Conservation (phyloP, 2,797 vertebrate species). For the Glossophaga mutica region DNA sequence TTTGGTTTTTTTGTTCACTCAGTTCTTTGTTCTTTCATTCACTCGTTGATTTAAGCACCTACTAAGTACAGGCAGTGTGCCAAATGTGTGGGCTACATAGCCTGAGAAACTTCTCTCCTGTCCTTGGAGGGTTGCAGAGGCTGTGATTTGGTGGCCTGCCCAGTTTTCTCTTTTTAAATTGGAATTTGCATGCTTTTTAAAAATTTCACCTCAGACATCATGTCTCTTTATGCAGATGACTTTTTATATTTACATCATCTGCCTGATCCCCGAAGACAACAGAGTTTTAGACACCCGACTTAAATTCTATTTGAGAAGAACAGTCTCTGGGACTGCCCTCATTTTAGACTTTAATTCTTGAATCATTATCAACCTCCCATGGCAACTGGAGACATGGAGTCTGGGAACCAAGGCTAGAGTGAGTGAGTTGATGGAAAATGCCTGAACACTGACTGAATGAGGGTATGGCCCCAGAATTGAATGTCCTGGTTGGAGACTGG, state of each 20-base stretch:
- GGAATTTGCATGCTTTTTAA: constrained; percentile 17
- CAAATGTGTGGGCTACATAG: background rate
- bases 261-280: background rate
- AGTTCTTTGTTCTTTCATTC: background rate
- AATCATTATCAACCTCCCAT: constrained; percentile 39
- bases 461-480: background rate
- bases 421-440: constrained; percentile 22
- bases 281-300: background rate
- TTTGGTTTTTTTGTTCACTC: background rate
- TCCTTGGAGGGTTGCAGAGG: background rate
- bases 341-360: constrained; percentile 61
- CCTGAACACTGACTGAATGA: background rate
- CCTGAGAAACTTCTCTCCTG: background rate
- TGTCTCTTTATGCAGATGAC: background rate
- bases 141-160: background rate
- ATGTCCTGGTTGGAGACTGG: background rate
- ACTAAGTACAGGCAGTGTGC: background rate
- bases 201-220: background rate
- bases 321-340: background rate
- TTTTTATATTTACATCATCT: background rate
- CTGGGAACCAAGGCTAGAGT: constrained; percentile 44
- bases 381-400: constrained; percentile 61
- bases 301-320: constrained; percentile 37
- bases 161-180: background rate
- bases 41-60: background rate